Conservation (phyloP, 2,797 vertebrate species). For the Gadopsis bispinosus region DNA sequence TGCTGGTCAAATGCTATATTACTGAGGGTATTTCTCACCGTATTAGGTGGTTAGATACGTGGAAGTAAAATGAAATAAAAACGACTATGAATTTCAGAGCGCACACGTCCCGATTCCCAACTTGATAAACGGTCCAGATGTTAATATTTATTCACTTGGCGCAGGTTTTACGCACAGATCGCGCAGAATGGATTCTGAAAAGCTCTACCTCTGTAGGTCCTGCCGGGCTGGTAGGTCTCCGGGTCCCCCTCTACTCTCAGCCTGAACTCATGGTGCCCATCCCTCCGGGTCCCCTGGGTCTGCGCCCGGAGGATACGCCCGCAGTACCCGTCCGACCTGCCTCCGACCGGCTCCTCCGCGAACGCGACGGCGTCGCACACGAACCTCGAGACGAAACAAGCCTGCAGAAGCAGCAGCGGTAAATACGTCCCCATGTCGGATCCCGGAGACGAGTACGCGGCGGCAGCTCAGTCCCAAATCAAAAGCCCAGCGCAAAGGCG, state of each 20-base stretch:
- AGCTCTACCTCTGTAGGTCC: slow-evolving; percentile 89
- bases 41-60: background rate
- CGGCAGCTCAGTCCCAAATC: slow-evolving; percentile 13
- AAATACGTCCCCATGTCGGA: slow-evolving; percentile 82
- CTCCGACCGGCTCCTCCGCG: slow-evolving; percentile 89
- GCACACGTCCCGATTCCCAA: slow-evolving; percentile 2
- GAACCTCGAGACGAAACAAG: slow-evolving; percentile 82
- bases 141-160: background rate
- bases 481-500: background rate
- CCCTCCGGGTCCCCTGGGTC: slow-evolving; percentile 90
- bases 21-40: background rate
- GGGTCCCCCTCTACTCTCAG: slow-evolving; percentile 95
- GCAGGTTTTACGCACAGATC: slow-evolving; percentile 58
- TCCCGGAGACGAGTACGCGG: background rate
- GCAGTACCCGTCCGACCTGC: slow-evolving; percentile 91
- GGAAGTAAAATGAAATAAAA: background rate
- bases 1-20: background rate
- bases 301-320: slow-evolving; percentile 92
- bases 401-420: slow-evolving; percentile 83
- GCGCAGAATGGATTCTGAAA: background rate
- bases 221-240: slow-evolving; percentile 92
- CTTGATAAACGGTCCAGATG: slow-evolving; percentile 13
- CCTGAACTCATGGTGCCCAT: slow-evolving; percentile 94
- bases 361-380: slow-evolving; percentile 86
- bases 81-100: background rate